A percentile compares a stretch with the other conserved stretches of the same genome.
These are phyloP conservation scores for Megalonaias nervosa DNA, from an alignment of 1,140 invertebrate species.

Conservation along the genomic window DNA sequence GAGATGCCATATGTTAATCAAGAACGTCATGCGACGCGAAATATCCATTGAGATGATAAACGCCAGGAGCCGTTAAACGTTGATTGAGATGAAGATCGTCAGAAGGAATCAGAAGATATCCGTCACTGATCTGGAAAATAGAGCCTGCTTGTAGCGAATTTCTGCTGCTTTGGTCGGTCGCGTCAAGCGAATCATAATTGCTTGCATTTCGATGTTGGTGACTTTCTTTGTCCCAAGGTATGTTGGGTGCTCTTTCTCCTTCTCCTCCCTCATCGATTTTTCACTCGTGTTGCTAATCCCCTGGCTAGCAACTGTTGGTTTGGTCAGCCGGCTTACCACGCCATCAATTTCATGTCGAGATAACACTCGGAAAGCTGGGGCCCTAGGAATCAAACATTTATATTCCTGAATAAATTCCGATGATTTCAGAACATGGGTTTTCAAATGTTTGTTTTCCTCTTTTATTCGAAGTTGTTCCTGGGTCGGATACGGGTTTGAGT, in stretches of 20 bases:
- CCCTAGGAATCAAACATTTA: constrained; percentile 56
- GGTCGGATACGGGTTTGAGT: constrained; percentile 52
- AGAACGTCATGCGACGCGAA: too few relatives aligned
- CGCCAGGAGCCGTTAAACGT: too few relatives aligned
- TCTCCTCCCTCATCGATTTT: constrained; percentile 32
- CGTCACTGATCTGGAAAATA: too few relatives aligned
- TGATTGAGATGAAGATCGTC: too few relatives aligned
- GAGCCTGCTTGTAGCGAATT: not conserved
- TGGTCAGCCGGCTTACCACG: constrained; percentile 40
- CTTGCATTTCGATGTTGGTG: constrained; percentile 35
- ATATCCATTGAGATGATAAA: too few relatives aligned
- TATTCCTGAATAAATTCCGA: constrained; percentile 56
- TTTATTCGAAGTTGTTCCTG: constrained; percentile 52
- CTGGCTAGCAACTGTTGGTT: constrained; percentile 44
- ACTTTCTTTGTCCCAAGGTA: constrained; percentile 45
- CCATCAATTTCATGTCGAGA: constrained; percentile 54
- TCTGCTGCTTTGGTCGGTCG: constrained; percentile 42
- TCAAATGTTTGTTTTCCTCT: constrained; percentile 52
- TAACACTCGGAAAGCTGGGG: constrained; percentile 55
- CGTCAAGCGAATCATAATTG: constrained; percentile 37
- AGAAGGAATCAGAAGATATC: too few relatives aligned
- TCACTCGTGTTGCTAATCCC: constrained; percentile 42
- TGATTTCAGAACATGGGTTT: constrained; percentile 49
- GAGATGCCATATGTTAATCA: too few relatives aligned
- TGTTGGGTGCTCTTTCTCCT: constrained; percentile 36